Percentiles rank a stretch among this genome's conserved stretches.
Conservation (phyloP, 2,113 vertebrate genomes). For the Lonchura striata region DNA sequence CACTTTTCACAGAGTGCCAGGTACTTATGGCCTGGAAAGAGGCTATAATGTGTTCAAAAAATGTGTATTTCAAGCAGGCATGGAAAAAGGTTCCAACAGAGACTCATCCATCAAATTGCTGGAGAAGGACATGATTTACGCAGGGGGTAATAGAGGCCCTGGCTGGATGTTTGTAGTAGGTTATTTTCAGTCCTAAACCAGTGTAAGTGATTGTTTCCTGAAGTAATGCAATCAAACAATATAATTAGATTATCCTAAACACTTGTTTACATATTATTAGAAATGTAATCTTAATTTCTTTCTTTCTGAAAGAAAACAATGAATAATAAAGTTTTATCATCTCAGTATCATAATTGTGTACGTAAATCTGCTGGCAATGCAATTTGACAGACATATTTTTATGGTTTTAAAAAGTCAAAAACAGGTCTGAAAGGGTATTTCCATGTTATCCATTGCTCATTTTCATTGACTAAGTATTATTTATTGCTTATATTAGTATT, state of each 20-base stretch:
- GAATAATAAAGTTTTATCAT: background rate
- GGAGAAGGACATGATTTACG: background rate
- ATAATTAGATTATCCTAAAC: background rate
- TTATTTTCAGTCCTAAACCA: background rate
- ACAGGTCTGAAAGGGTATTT: background rate
- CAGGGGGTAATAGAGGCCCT: background rate
- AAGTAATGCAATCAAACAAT: background rate
- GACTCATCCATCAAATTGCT: slow-evolving; percentile 17
- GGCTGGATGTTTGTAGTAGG: background rate
- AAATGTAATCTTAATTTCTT: background rate
- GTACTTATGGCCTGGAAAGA: slow-evolving; percentile 52
- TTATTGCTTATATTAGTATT: background rate
- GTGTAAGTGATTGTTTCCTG: background rate
- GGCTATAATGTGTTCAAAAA: slow-evolving; percentile 17
- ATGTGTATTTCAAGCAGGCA: slow-evolving; percentile 25
- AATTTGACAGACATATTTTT: background rate
- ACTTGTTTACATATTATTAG: background rate
- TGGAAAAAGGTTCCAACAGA: slow-evolving; percentile 19
- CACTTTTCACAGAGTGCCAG: slow-evolving; percentile 55
- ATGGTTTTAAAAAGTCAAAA: background rate
- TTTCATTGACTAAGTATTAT: background rate
- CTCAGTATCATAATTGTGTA: background rate
- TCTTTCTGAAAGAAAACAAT: background rate
- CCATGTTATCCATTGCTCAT: background rate
- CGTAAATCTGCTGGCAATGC: background rate